phyloP scores from a whole-genome alignment of 2,113 vertebrate genomes.

The Psilopsiagon aurifrons region DNA sequence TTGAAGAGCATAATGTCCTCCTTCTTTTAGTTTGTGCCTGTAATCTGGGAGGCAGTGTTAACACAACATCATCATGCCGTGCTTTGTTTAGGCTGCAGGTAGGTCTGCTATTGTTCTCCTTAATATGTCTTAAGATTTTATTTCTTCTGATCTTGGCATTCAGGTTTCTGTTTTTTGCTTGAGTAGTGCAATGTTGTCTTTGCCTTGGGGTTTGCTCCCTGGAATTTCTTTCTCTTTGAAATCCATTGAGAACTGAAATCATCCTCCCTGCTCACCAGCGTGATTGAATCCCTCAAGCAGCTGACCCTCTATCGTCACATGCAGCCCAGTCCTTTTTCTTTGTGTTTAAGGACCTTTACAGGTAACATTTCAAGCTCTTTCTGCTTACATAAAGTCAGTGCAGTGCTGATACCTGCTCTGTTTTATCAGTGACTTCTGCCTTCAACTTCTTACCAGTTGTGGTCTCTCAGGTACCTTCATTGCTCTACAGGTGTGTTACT shows the following conservation, averaged over 20 bases:
- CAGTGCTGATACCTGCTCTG: neutral
- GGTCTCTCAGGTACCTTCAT: neutral
- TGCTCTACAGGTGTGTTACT: neutral
- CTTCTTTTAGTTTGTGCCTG: neutral
- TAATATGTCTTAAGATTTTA: neutral
- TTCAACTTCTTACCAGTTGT: neutral
- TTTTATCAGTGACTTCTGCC: neutral
- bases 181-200: neutral
- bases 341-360: neutral
- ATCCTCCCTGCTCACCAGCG: neutral
- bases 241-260: neutral
- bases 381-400: neutral
- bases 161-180: neutral
- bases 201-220: neutral
- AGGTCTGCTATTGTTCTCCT: neutral
- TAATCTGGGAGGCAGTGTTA: neutral
- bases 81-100: neutral
- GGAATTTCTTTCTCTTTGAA: neutral
- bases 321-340: neutral
- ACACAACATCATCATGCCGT: neutral
- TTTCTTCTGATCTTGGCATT: neutral
- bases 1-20: neutral
- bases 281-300: neutral
- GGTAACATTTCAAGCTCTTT: neutral
- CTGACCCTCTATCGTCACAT: neutral